Percentiles rank a stretch among this genome's conserved stretches.
phyloP scores from a whole-genome alignment of 2,888 invertebrate genomes.

The Celastrina argiolus region DNA sequence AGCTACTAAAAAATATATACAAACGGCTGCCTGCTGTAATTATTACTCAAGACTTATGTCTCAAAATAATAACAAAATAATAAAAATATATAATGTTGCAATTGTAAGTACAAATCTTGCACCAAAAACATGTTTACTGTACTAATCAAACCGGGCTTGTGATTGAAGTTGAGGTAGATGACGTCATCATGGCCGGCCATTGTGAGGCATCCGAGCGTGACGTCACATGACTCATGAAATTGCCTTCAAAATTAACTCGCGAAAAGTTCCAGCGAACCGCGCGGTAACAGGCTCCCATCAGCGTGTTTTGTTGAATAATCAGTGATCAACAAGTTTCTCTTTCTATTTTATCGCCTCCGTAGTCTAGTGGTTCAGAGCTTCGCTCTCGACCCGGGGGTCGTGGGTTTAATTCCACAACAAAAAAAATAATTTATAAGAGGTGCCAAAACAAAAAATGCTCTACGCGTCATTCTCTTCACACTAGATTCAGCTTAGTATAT shows the following conservation, averaged over 20 bases:
- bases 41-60: too few relatives aligned
- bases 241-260: background rate
- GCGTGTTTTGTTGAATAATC: background rate
- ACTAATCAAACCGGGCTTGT: background rate
- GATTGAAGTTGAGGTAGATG: background rate
- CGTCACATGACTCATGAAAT: background rate
- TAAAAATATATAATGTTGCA: too few relatives aligned
- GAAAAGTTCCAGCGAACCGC: background rate
- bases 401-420: too few relatives aligned
- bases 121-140: background rate
- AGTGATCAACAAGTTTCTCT: background rate
- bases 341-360: background rate
- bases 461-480: too few relatives aligned
- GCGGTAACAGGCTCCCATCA: background rate
- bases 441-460: too few relatives aligned
- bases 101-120: background rate
- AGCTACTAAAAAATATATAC: too few relatives aligned
- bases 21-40: too few relatives aligned
- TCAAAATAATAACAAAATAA: too few relatives aligned
- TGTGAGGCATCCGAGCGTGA: background rate
- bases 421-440: too few relatives aligned
- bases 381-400: too few relatives aligned
- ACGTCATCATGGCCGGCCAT: background rate
- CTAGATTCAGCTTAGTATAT: too few relatives aligned
- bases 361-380: too few relatives aligned